Evolutionary conservation across 2,888 invertebrate genomes (phyloP).

Genomic region (Leptarthrus brevirostris): DNA sequence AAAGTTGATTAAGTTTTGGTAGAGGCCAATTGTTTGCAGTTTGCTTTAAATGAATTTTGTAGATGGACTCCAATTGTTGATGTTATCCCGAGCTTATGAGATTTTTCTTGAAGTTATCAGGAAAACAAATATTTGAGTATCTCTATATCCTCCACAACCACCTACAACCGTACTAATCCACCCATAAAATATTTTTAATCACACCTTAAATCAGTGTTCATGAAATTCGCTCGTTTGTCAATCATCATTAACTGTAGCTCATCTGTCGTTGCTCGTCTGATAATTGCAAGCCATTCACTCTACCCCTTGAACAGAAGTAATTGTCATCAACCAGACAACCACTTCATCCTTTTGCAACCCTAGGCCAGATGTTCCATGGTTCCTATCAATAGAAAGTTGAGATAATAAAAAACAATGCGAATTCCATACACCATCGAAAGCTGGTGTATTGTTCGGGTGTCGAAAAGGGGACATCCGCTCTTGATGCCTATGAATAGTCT

Average conservation of each 20-base stretch:
- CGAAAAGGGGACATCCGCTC: not conserved
- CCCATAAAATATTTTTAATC: slow-evolving; percentile 5
- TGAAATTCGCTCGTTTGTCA: slow-evolving; percentile 14
- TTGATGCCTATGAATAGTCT: slow-evolving; percentile 1
- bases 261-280: not conserved
- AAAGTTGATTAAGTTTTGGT: too few relatives aligned
- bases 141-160: too few relatives aligned
- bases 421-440: not conserved
- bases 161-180: too few relatives aligned
- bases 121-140: too few relatives aligned
- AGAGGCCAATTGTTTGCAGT: too few relatives aligned
- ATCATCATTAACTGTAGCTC: slow-evolving; percentile 13
- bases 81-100: too few relatives aligned
- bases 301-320: not conserved
- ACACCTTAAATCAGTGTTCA: slow-evolving; percentile 22
- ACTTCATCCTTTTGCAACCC: not conserved
- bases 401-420: slow-evolving; percentile 32
- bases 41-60: too few relatives aligned
- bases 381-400: not conserved
- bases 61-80: too few relatives aligned
- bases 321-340: slow-evolving; percentile 23
- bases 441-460: slow-evolving; percentile 18
- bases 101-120: too few relatives aligned
- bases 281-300: slow-evolving; percentile 24
- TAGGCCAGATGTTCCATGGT: slow-evolving; percentile 19